Conservation (phyloP, 1,140 invertebrate genomes). For the Drosophila malerkotliana region DNA sequence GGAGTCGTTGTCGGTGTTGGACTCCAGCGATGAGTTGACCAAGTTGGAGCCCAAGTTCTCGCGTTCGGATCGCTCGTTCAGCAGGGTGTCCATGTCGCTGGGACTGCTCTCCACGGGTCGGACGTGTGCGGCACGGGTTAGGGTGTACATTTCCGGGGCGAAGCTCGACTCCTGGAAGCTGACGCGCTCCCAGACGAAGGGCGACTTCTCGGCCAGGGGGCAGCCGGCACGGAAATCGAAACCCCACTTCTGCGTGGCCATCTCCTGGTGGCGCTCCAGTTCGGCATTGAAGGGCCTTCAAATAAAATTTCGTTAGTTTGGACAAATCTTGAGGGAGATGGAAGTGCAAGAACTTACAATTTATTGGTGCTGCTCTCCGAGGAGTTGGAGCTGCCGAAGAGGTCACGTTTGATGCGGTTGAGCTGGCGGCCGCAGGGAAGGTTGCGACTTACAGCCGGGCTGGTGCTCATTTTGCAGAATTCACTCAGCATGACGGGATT, state of each 20-base stretch:
- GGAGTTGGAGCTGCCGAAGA: constrained; percentile 61
- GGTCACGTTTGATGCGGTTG: constrained; percentile 79
- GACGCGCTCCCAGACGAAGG: constrained; percentile 79
- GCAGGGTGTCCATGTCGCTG: constrained; percentile 62
- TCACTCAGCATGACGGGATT: constrained; percentile 69
- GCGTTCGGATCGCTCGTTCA: constrained; percentile 77
- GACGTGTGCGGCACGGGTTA: constrained; percentile 80
- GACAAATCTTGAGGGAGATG: not conserved
- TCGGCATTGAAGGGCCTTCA: constrained; percentile 66
- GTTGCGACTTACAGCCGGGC: constrained; percentile 64
- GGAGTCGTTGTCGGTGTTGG: constrained; percentile 64
- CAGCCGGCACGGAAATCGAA: constrained; percentile 78
- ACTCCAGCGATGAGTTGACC: constrained; percentile 62
- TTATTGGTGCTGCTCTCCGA: constrained; percentile 47
- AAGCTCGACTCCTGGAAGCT: constrained; percentile 69
- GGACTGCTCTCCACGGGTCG: constrained; percentile 39
- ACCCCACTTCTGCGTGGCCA: constrained; percentile 78
- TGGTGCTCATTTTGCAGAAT: constrained; percentile 70
- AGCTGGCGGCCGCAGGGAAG: constrained; percentile 66
- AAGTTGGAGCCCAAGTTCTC: constrained; percentile 60
- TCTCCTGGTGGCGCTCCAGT: constrained; percentile 72
- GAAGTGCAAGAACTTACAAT: constrained; percentile 57
- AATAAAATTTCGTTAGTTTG: not conserved
- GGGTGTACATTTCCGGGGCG: constrained; percentile 78
- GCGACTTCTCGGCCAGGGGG: constrained; percentile 58